phyloP scores from a whole-genome alignment of 2,888 invertebrate species.

The Tinea trinotella region DNA sequence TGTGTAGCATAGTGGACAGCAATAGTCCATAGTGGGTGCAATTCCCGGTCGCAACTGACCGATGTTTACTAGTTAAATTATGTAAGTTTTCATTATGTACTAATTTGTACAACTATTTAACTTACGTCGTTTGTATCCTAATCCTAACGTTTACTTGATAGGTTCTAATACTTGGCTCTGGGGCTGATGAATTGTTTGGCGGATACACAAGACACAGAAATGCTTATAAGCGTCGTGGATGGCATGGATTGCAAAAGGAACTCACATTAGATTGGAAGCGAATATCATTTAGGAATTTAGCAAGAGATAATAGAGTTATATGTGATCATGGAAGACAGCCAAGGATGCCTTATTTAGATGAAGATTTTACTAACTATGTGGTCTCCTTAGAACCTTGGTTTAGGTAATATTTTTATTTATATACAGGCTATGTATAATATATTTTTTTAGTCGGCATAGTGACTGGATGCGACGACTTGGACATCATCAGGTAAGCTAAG shows the following conservation, averaged over 20 bases:
- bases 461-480: no score
- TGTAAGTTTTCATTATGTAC: no score
- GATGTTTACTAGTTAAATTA: no score
- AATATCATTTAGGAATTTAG: slow-evolving; percentile 92
- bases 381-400: slow-evolving; percentile 77
- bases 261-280: slow-evolving; percentile 85
- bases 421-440: not conserved
- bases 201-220: slow-evolving; percentile 93
- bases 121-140: no score
- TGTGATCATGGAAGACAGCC: slow-evolving; percentile 90
- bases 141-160: no score
- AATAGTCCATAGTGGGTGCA: no score
- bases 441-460: not conserved
- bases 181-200: slow-evolving; percentile 97
- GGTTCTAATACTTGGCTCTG: slow-evolving; percentile 91
- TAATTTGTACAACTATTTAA: no score
- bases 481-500: no score
- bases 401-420: slow-evolving; percentile 56
- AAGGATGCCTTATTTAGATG: slow-evolving; percentile 86
- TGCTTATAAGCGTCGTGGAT: slow-evolving; percentile 72
- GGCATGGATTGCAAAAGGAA: slow-evolving; percentile 73
- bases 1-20: no score
- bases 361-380: slow-evolving; percentile 77
- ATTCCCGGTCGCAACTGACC: no score
- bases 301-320: slow-evolving; percentile 94